Base-by-base conservation (phyloP, 2,113 vertebrate genomes). In the Gorsachius goisagi region DNA sequence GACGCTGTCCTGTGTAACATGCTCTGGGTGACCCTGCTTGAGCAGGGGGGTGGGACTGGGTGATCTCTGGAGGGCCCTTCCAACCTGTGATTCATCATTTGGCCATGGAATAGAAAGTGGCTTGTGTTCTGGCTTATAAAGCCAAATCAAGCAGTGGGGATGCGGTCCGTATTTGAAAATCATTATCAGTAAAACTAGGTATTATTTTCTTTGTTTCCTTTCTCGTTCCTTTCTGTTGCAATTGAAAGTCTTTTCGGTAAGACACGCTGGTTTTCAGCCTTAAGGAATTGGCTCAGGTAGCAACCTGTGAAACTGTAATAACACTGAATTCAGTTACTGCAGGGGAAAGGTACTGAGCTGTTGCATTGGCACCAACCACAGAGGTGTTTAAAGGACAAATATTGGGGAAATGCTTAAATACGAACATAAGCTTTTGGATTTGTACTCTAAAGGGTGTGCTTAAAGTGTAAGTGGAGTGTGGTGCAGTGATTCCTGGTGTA, bases 101-200 rank as follows among this genome's bases (percentile, higher is more conserved):
- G 49, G 24, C 24, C 3, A 1, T 2, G 4, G 28, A 58, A 30
- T 30, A 24, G 55, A 37, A 44, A 12, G 12, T 41, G 63, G 7
- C 9, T 69, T 68, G 15, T 75, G 62, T 41, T n/a, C 62, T 68
- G 32, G 5, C 30, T 24, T 15, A 3, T 30, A 32, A n/a, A 82
- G 47, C 27, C 21, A 21, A 2, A 10, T 9, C 41, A 30, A n/a
- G 47, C 62, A 49, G 56, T 21, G 84, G 52, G 59, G 35, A 21
- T 41, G 5, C 21, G 5, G 44, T 58, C 30, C 67, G 74, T 35
- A 18, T 32, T 41, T 75, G 33, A 33, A 69, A 37, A 27, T 12
- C 0, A 0, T 60, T 82, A n/a, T n/a, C 18, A 30, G 4, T 75
- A 35, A 39, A 82, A 53, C 10, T 44, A 47, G 56, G 1, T 69